Base-by-base conservation (phyloP, 2,888 invertebrate genomes). In the Phortica okadai region DNA sequence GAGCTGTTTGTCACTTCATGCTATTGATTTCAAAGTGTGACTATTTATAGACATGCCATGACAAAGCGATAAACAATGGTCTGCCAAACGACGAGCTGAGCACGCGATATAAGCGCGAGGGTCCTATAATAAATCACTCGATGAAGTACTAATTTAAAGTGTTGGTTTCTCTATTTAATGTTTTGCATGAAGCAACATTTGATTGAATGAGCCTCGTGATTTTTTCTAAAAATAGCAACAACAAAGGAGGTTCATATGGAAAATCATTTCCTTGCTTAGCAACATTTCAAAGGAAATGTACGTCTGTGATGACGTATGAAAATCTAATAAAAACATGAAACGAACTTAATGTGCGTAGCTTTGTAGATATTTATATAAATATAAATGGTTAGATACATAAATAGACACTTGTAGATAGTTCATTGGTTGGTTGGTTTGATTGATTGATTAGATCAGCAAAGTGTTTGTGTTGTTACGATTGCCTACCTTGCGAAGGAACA, bases 401-500 rank as follows among this genome's bases (percentile, higher is more conserved):
- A 33, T 33, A 33, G 33, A 33, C 1, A 45, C 45, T 45, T 45
- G 1, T 45, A 11, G 10, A 50, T 8, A 3, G 50, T 11, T 14
- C 10, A 50, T 8, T 50, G 14, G 50, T 11, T 50, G n/a, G 50
- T 50, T 50, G 50, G 50, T 50, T 14, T 11, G 50, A 50, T 50
- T 50, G 14, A 2, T 14, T 50, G 8, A 50, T 33, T 33, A 50
- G 10, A 50, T 14, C 50, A 8, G 14, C 2, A 21, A 64, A 64
- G 21, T 25, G 1, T 6, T 25, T 64, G 62, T 21, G 33, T 33
- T 33, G 33, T 33, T 33, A 33, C 25, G 56, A 16, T 41, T 73
- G 77, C 84, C 92, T 92, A 97, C 97, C 96, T 97, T 97, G 92
- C 95, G 94, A 79, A 97, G 93, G 92, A 97, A 97, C 87, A 95